Conservation (phyloP, 2,797 vertebrate genomes). For the Glyptemys insculpta region DNA sequence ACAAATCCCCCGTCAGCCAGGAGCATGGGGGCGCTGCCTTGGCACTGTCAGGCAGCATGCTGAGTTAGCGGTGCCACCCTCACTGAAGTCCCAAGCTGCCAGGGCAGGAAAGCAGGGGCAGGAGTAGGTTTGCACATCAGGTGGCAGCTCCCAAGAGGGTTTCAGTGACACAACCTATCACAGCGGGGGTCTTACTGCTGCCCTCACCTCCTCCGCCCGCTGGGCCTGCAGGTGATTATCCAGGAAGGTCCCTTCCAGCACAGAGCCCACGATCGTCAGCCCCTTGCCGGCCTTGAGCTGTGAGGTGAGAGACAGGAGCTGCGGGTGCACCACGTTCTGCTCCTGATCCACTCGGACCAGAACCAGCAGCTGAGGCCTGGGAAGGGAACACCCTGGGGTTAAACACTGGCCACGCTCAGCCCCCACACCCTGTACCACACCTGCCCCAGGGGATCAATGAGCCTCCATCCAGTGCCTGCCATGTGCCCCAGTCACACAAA, state of each 20-base stretch:
- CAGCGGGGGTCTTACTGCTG: accelerated
- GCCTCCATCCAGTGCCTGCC: not conserved
- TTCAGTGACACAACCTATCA: too few relatives aligned
- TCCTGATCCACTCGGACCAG: slow-evolving; percentile 93
- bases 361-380: slow-evolving; percentile 94
- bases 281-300: slow-evolving; percentile 98
- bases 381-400: not conserved
- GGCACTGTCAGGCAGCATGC: too few relatives aligned
- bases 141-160: too few relatives aligned
- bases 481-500: not conserved
- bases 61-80: too few relatives aligned
- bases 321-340: slow-evolving; percentile 94
- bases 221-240: slow-evolving; percentile 90
- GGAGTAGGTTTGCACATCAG: too few relatives aligned
- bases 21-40: too few relatives aligned
- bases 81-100: too few relatives aligned
- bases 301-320: slow-evolving; percentile 94
- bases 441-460: not conserved
- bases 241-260: slow-evolving; percentile 92
- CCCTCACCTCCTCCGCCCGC: slow-evolving; percentile 91
- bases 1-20: too few relatives aligned
- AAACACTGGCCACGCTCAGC: accelerated
- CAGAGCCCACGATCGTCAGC: slow-evolving; percentile 94
- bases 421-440: not conserved
- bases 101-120: too few relatives aligned